Evolutionary conservation across 2,888 invertebrate species (phyloP).

Genomic region (Cerceris rybyensis): DNA sequence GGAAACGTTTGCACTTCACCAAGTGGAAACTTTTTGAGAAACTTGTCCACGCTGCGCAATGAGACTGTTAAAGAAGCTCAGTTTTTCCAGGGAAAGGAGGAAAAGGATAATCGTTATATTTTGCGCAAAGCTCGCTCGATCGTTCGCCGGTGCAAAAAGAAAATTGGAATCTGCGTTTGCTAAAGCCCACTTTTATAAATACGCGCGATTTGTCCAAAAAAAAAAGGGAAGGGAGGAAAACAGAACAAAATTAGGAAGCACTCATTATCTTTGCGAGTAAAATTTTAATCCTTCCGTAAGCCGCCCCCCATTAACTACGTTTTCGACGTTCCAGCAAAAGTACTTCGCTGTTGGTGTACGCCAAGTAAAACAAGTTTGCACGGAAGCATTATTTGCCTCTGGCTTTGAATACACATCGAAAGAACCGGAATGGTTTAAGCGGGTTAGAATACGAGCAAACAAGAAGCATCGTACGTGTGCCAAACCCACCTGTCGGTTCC

Average conservation of each 20-base stretch:
- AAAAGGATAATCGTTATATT: too few species aligned
- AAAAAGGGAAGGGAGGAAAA: background rate
- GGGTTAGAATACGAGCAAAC: constrained; percentile 28
- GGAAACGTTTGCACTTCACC: too few species aligned
- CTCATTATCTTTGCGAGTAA: background rate
- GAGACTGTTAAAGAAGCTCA: too few species aligned
- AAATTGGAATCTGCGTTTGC: background rate
- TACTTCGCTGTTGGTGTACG: constrained; percentile 20
- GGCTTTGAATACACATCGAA: constrained; percentile 33
- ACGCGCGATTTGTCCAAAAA: background rate
- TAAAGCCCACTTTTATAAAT: background rate
- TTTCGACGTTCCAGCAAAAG: constrained; percentile 18
- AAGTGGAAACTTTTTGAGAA: too few species aligned
- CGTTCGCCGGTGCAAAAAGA: too few species aligned
- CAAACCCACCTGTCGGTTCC: background rate
- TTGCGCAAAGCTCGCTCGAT: too few species aligned
- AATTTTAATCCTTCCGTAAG: constrained; percentile 42
- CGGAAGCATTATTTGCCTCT: constrained; percentile 45
- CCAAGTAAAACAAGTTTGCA: constrained; percentile 16
- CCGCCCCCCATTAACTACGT: constrained; percentile 35
- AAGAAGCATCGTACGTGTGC: constrained; percentile 10
- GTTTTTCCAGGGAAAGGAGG: too few species aligned
- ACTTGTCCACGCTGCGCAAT: too few species aligned
- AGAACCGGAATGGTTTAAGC: constrained; percentile 39
- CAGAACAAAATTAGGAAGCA: background rate